Conservation (phyloP, 2,113 vertebrate genomes). For the Stictonetta naevosa region DNA sequence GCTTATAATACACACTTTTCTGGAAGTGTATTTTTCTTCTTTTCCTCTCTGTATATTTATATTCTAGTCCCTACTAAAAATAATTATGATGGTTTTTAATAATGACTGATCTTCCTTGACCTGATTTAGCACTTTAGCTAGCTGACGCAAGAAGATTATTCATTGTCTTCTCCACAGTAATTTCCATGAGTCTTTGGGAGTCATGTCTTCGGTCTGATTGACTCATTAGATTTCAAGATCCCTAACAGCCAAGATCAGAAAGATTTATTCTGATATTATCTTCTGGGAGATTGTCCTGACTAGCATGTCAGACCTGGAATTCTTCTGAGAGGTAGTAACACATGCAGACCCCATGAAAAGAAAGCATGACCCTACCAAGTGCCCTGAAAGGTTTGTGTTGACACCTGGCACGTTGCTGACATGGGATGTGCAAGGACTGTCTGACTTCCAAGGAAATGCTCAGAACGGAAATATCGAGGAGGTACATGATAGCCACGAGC, state of each 20-base stretch:
- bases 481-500: rapidly evolving
- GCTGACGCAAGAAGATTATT: not conserved
- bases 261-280: not conserved
- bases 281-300: not conserved
- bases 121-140: not conserved
- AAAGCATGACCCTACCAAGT: not conserved
- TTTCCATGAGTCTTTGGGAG: constrained; percentile 11
- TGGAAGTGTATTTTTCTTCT: not conserved
- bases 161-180: constrained; percentile 9
- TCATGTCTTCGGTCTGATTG: constrained; percentile 4
- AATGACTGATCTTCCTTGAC: not conserved
- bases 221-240: constrained; percentile 8
- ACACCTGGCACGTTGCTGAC: not conserved
- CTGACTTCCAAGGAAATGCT: not conserved
- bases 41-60: not conserved
- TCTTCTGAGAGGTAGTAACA: not conserved
- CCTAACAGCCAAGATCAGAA: not conserved
- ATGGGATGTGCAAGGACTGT: not conserved
- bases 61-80: constrained; percentile 18
- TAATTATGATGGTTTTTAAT: constrained; percentile 25
- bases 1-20: not conserved
- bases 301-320: not conserved
- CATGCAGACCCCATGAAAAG: not conserved
- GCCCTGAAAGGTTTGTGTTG: not conserved
- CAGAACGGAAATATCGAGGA: not conserved